Evolutionary conservation across 2,113 vertebrate genomes (phyloP).

Genomic region (Columba livia): DNA sequence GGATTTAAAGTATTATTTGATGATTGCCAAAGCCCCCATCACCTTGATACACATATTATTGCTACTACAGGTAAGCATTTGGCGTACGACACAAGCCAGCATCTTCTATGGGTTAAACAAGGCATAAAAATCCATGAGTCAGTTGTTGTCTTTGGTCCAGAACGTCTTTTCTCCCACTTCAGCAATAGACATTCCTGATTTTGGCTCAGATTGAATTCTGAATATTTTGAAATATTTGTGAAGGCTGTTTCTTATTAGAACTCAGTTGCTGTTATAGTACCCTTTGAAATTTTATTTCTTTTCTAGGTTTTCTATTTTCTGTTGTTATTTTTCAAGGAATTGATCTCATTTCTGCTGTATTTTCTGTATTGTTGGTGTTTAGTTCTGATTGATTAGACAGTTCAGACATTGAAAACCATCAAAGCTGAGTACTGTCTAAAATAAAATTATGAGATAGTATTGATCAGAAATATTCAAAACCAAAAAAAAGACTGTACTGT

Average conservation of each 20-base stretch:
- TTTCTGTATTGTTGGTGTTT: not conserved
- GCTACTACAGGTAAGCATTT: not conserved
- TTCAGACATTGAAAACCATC: not conserved
- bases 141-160: not conserved
- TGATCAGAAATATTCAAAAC: slow-evolving; percentile 10
- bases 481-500: not conserved
- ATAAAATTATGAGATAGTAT: slow-evolving; percentile 4
- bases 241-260: not conserved
- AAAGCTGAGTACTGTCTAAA: not conserved
- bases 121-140: not conserved
- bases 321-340: not conserved
- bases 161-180: not conserved
- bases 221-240: not conserved
- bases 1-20: not conserved
- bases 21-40: not conserved
- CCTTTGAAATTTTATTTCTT: not conserved
- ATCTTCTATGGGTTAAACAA: not conserved
- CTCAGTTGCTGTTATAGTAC: not conserved
- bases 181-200: not conserved
- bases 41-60: no score
- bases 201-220: not conserved
- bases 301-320: not conserved
- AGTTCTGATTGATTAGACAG: not conserved
- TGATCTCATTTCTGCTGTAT: not conserved
- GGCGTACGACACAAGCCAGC: not conserved